phyloP scores from a whole-genome alignment of 2,113 vertebrate species.

The Xyrauchen texanus region DNA sequence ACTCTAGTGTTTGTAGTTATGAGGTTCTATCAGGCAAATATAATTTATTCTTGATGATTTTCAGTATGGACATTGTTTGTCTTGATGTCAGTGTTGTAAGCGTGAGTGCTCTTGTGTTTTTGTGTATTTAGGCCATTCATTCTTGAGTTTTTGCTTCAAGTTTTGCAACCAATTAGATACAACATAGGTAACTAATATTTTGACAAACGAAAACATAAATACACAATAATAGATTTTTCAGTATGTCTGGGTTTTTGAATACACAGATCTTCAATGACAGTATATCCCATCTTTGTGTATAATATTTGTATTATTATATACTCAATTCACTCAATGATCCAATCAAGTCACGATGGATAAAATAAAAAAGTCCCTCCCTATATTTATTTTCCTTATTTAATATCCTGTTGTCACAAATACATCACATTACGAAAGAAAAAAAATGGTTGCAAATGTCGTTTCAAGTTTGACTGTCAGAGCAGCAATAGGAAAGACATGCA shows the following conservation, averaged over 20 bases:
- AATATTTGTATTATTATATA: no score
- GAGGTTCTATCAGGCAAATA: constrained; percentile 53
- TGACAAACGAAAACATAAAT: no score
- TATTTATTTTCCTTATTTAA: not conserved
- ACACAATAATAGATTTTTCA: no score
- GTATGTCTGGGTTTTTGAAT: no score
- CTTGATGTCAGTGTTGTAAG: no score
- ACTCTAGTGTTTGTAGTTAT: constrained; percentile 9
- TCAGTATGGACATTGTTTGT: constrained; percentile 2
- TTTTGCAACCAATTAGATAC: no score
- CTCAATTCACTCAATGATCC: not conserved
- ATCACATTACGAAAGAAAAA: not conserved
- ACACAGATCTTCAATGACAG: no score
- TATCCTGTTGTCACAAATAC: not conserved
- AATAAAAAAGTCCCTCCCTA: not conserved
- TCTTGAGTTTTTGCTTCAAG: no score
- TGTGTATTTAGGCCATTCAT: no score
- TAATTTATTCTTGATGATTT: constrained; percentile 59
- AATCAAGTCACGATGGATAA: not conserved
- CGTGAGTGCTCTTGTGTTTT: no score
- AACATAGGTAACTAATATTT: no score
- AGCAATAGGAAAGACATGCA: constrained; percentile 55
- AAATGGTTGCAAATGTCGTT: not conserved
- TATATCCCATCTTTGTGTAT: no score
- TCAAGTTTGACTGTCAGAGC: constrained; percentile 58